These are phyloP conservation scores for Drosophila prolongata DNA, from an alignment of 2,888 invertebrate species.

Conservation along the genomic window DNA sequence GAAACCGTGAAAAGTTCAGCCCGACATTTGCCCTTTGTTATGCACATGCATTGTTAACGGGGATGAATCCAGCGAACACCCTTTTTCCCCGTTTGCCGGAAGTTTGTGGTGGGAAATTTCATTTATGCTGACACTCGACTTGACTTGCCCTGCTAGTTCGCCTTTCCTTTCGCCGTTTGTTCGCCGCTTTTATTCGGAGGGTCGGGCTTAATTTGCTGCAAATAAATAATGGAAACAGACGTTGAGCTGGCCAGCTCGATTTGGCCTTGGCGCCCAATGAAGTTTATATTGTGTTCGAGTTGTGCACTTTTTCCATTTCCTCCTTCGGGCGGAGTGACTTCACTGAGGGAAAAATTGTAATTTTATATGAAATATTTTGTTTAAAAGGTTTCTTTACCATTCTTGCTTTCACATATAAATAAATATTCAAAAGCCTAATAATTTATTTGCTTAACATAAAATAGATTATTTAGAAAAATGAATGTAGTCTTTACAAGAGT, in stretches of 20 bases:
- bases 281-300: conserved; percentile 64
- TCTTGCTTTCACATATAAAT: too few species aligned
- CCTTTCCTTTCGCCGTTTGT: conserved; percentile 18
- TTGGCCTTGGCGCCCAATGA: conserved; percentile 66
- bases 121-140: conserved; percentile 82
- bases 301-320: conserved; percentile 73
- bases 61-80: conserved; percentile 16
- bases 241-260: conserved; percentile 52
- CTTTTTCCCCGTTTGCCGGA: conserved; percentile 53
- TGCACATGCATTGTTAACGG: conserved; percentile 71
- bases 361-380: not conserved
- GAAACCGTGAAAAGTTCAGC: conserved; percentile 67
- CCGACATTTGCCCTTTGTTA: conserved; percentile 53
- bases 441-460: too few species aligned
- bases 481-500: too few species aligned
- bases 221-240: conserved; percentile 77
- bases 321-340: conserved; percentile 5
- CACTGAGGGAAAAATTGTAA: not conserved
- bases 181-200: conserved; percentile 36
- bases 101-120: conserved; percentile 81
- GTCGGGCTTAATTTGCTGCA: conserved; percentile 73
- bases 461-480: too few species aligned
- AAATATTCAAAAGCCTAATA: too few species aligned
- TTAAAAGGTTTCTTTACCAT: not conserved
- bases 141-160: conserved; percentile 46